Percentiles rank a stretch among this genome's conserved stretches.
These are phyloP conservation scores for Dascyllus trimaculatus DNA, from an alignment of 2,113 vertebrate species.

Conservation along the genomic window DNA sequence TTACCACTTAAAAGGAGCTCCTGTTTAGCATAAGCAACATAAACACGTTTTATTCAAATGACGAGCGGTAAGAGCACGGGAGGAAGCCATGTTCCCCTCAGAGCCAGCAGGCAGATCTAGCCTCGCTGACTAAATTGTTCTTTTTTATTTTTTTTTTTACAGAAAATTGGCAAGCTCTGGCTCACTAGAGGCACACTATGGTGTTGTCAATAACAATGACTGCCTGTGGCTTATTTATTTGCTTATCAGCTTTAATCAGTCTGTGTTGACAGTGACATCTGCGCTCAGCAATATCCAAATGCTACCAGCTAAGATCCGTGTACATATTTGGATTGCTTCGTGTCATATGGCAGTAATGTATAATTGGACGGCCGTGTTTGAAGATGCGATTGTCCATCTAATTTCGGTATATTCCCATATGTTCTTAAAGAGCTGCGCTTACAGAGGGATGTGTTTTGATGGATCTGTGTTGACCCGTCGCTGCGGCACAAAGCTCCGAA, in stretches of 20 bases:
- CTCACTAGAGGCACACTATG: slow-evolving; percentile 77
- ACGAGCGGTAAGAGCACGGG: slow-evolving; percentile 52
- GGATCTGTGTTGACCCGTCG: neutral
- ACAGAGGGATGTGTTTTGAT: neutral
- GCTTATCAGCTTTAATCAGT: slow-evolving; percentile 81
- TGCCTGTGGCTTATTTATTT: slow-evolving; percentile 82
- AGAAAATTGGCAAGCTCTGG: slow-evolving; percentile 72
- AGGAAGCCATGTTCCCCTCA: slow-evolving; percentile 59
- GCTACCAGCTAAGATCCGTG: slow-evolving; percentile 65
- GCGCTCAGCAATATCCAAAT: slow-evolving; percentile 76
- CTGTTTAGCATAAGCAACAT: slow-evolving; percentile 59
- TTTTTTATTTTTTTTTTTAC: slow-evolving; percentile 65
- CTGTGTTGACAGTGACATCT: slow-evolving; percentile 84
- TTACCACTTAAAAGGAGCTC: slow-evolving; percentile 59
- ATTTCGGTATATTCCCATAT: slow-evolving; percentile 42
- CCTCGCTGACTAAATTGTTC: slow-evolving; percentile 68
- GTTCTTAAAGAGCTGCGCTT: slow-evolving; percentile 13
- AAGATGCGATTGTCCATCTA: slow-evolving; percentile 53
- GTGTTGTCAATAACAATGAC: slow-evolving; percentile 80
- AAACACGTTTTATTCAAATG: slow-evolving; percentile 74
- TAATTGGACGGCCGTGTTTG: slow-evolving; percentile 61
- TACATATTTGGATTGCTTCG: slow-evolving; percentile 62
- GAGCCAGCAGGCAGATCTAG: slow-evolving; percentile 70
- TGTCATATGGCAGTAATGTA: slow-evolving; percentile 59
- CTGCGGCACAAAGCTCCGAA: neutral